Base-by-base conservation (phyloP, 2,113 vertebrate genomes). In the Atherinomorus stipes region DNA sequence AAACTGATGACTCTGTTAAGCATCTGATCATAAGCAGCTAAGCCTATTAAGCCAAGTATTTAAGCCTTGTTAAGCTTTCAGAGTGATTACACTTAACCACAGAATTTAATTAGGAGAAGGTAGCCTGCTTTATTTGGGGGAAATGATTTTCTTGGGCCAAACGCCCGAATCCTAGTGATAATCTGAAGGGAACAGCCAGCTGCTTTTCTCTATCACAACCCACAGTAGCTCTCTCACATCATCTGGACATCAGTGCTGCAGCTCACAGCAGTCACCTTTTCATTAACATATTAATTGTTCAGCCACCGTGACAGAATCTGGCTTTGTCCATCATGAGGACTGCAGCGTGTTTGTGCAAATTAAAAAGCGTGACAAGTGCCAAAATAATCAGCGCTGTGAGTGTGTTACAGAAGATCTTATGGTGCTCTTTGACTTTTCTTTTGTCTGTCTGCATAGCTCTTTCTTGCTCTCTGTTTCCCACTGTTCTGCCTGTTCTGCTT, bases 341-440 rank as follows among this genome's bases (percentile, higher is more conserved):
- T 31, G 52, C 45, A 37, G 59, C 2, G 21, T 42, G 60, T 44
- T 49, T 81, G 25, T 84, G 77, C 40, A 22, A 88, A 90, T 84
- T 80, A 87, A 88, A 93, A 90, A 81, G 67, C 26, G 59, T 40
- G 80, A 83, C 78, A 64, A 85, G 54, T 75, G 59, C 62, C 68
- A 57, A 74, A 86, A 76, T 65, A 84, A 86, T 90, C 89, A 86
- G 74, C 66, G 56, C 57, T 67, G 71, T 11, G 73, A 59, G 74
- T 61, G 60, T 75, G 83, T 61, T 22, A 19, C 34, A 42, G 42
- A 60, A 54, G 40, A 64, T 49, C 23, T n/a, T 28, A 62, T 53
- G 23, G 69, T 78, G 54, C 83, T 88, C 78, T 83, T 83, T 69
- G 52, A 62, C 31, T 78, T 71, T 76, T 44, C 54, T 42, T 49